phyloP scores from a whole-genome alignment of 2,888 invertebrate genomes.

The Podotricha telesiphe region DNA sequence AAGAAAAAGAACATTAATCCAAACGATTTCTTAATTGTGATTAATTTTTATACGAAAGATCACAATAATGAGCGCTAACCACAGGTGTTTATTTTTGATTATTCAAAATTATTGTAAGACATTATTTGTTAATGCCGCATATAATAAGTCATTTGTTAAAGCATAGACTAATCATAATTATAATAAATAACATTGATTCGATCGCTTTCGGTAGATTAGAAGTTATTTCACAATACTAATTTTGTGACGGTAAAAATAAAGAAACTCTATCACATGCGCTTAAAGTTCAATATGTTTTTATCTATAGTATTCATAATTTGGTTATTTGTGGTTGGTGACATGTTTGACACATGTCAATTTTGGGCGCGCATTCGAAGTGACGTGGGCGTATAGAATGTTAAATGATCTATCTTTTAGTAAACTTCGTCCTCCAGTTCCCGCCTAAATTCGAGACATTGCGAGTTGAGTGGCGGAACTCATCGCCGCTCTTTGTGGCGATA shows the following conservation, averaged over 20 bases:
- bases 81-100: slow-evolving; percentile 26
- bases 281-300: slow-evolving; percentile 31
- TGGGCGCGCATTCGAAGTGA: slow-evolving; percentile 56
- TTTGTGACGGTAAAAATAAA: neutral
- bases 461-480: too few relatives aligned
- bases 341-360: slow-evolving; percentile 71
- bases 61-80: slow-evolving; percentile 18
- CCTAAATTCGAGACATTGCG: too few relatives aligned
- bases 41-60: slow-evolving; percentile 19
- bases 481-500: too few relatives aligned
- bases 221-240: slow-evolving; percentile 10
- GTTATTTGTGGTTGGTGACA: slow-evolving; percentile 52
- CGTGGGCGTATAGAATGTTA: slow-evolving; percentile 18
- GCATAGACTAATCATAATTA: slow-evolving; percentile 25
- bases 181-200: slow-evolving; percentile 46
- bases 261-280: slow-evolving; percentile 24
- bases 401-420: slow-evolving; percentile 17
- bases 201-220: slow-evolving; percentile 49
- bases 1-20: slow-evolving; percentile 10
- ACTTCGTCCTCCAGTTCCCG: neutral
- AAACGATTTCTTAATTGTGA: slow-evolving; percentile 27
- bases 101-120: slow-evolving; percentile 9
- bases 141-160: slow-evolving; percentile 22
- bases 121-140: slow-evolving; percentile 20
- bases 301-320: neutral